Evolutionary conservation across 1,140 invertebrate genomes (phyloP), one percentile per base, ranked within the genome.

Genomic region (Hyles euphorbiae): DNA sequence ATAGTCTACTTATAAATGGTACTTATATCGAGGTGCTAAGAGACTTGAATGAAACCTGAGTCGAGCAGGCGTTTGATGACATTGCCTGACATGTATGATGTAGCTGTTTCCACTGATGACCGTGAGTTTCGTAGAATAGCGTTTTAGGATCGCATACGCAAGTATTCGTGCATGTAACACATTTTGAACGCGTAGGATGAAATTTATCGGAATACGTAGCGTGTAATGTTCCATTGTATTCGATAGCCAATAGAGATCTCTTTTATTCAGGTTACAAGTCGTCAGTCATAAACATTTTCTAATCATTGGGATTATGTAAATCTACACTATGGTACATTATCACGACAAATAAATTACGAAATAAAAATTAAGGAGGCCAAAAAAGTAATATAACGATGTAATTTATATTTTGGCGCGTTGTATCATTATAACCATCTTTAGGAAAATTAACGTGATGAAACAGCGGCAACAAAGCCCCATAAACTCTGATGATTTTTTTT

Each of bases 161-260:
- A 61, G 59, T 56, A 53, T 56, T 47, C 61, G 11, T 61, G 49
- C 50, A 64, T 63, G 36, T 58, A 61, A 53, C 50, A 64, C 56
- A 61, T 61, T 60, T 65, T 32, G 43, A 54, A 61, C 56, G 71
- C 64, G 65, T 74, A 68, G 71, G 71, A 54, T 43, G 68, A 60
- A 63, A 63, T 68, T 73, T 74, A 68, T 66, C 63, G 61, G 62
- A 57, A 63, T 58, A 70, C 45, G 46, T 60, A 68, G 56, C 61
- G 48, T 67, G 63, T 65, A 65, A 71, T 71, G 68, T 74, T 60
- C 68, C 56, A 74, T 74, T 74, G 72, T 73, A 58, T 68, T 68
- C 66, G 45, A 51, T 36, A 54, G 47, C 54, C 56, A 53, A 68
- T 67, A 49, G 45, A 63, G 34, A 68, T 68, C 61, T 49, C 49